Percentiles rank a stretch among this genome's conserved stretches.
phyloP scores from a whole-genome alignment of 2,113 vertebrate species.

The Monarcha castaneiventris region DNA sequence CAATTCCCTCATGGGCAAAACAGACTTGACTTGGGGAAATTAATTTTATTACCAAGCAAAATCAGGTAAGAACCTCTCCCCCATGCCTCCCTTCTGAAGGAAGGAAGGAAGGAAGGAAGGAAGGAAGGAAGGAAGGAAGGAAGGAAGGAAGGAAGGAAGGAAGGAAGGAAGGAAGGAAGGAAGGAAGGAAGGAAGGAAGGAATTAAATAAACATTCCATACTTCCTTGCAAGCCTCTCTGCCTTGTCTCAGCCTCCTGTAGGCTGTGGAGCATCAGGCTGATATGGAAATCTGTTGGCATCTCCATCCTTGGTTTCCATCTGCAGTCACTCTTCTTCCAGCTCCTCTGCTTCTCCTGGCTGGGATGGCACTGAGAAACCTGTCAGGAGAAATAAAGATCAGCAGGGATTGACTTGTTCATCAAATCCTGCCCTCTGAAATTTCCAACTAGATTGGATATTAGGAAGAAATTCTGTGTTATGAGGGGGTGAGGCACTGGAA shows the following conservation, averaged over 20 bases:
- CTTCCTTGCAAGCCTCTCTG: neutral
- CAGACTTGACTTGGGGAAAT: fast-evolving
- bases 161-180: neutral
- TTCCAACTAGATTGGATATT: neutral
- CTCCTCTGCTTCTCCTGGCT: neutral
- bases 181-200: neutral
- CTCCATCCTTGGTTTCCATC: neutral
- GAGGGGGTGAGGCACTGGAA: neutral
- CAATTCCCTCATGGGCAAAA: neutral
- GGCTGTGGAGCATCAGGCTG: neutral
- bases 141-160: neutral
- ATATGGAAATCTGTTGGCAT: neutral
- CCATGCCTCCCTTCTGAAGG: fast-evolving
- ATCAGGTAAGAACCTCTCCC: neutral
- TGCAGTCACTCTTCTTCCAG: neutral
- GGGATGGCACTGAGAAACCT: neutral
- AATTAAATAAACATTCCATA: neutral
- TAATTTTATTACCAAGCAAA: neutral
- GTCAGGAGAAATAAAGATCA: neutral
- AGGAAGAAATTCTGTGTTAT: neutral
- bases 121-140: neutral
- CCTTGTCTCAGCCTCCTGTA: neutral
- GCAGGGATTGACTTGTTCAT: neutral
- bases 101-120: neutral
- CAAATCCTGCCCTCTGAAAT: neutral